These are phyloP conservation scores for Rhincodon typus DNA, from an alignment of 2,797 vertebrate species.

Conservation along the genomic window DNA sequence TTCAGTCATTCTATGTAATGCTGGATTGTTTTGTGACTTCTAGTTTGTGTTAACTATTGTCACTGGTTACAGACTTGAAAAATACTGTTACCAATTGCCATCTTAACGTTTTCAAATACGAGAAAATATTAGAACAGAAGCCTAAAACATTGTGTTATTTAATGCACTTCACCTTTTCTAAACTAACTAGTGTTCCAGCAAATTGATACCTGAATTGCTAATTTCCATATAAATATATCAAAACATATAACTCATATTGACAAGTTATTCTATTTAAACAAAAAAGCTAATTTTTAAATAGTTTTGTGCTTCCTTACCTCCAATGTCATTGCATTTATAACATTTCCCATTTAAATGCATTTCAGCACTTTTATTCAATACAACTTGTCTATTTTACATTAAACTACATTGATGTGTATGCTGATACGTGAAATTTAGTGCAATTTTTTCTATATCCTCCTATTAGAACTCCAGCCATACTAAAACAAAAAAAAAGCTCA, in stretches of 20 bases:
- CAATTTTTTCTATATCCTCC: neutral
- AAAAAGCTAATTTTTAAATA: neutral
- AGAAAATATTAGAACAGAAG: neutral
- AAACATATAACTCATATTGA: neutral
- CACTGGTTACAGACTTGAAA: neutral
- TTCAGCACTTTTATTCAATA: neutral
- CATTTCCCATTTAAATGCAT: neutral
- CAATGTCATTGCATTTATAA: neutral
- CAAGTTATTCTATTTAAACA: neutral
- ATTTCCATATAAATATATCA: neutral
- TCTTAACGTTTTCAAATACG: neutral
- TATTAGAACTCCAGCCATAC: neutral
- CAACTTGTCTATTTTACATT: neutral
- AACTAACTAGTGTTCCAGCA: neutral
- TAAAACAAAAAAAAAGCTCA: neutral
- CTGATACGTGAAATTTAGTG: neutral
- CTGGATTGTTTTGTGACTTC: too few species aligned
- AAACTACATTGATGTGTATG: neutral
- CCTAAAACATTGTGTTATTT: neutral
- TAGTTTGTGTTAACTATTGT: neutral
- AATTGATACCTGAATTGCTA: neutral
- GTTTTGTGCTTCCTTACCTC: too few species aligned
- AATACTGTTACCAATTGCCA: neutral
- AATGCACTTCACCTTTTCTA: neutral
- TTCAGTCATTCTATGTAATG: neutral